Evolutionary conservation across 2,888 invertebrate species (phyloP).

Genomic region (Drosophila subquinaria): DNA sequence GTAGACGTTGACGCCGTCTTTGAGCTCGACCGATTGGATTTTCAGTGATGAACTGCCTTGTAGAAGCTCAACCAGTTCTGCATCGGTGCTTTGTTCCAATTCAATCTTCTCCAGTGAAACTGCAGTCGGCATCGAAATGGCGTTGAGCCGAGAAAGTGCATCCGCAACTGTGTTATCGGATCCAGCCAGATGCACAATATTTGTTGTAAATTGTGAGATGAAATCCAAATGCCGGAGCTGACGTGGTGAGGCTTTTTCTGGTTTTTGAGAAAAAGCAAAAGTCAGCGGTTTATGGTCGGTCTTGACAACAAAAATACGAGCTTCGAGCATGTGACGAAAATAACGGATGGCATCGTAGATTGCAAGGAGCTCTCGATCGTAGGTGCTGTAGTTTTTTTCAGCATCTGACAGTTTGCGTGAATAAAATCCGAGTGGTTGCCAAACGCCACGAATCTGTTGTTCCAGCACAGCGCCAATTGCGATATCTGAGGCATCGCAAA

Average conservation of each 20-base stretch:
- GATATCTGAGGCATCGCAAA: neutral
- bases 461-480: neutral
- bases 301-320: neutral
- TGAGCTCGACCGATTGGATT: too few species aligned
- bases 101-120: neutral
- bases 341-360: constrained; percentile 3
- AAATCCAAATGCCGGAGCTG: constrained; percentile 3
- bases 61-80: neutral
- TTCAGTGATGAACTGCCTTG: neutral
- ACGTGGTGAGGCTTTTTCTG: neutral
- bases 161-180: constrained; percentile 1
- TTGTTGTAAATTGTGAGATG: constrained; percentile 3
- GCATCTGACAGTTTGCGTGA: neutral
- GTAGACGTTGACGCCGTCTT: neutral
- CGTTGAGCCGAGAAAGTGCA: neutral
- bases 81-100: neutral
- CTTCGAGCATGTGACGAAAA: constrained; percentile 7
- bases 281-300: constrained; percentile 3
- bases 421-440: constrained; percentile 3
- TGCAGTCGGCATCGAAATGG: neutral
- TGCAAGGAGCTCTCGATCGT: constrained; percentile 7
- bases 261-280: neutral
- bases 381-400: constrained; percentile 8
- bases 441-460: neutral
- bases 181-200: neutral